These are phyloP conservation scores for Periplaneta americana DNA, from an alignment of 1,140 invertebrate species.

Conservation along the genomic window DNA sequence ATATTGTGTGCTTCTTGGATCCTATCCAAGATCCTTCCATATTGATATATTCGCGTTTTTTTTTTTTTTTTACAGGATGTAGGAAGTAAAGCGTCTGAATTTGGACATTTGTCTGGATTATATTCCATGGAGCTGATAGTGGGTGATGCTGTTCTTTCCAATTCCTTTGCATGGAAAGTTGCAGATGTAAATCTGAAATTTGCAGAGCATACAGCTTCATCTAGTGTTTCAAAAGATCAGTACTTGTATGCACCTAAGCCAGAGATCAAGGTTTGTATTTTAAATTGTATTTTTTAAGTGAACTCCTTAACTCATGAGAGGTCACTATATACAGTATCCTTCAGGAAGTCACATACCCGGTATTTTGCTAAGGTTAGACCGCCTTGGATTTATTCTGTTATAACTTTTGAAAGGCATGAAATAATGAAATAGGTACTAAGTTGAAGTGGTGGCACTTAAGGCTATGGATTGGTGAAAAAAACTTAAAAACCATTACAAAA, in stretches of 20 bases:
- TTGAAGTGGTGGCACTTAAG: no score
- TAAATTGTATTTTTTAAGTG: background rate
- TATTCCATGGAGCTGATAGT: conserved; percentile 83
- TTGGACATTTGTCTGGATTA: conserved; percentile 67
- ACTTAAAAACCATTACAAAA: no score
- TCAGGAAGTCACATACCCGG: no score
- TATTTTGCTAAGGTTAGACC: no score
- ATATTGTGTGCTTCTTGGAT: no score
- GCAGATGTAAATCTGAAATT: conserved; percentile 73
- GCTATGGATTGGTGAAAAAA: no score
- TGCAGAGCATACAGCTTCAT: conserved; percentile 34
- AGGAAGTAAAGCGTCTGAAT: conserved; percentile 70
- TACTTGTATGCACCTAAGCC: conserved; percentile 58
- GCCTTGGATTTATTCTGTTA: no score
- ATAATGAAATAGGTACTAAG: no score
- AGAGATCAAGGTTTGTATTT: conserved; percentile 66
- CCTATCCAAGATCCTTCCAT: background rate
- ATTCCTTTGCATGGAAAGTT: conserved; percentile 83
- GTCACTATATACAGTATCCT: background rate
- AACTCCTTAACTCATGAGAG: no score
- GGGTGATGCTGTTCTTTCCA: conserved; percentile 85
- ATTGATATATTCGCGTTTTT: background rate
- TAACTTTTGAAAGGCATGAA: no score
- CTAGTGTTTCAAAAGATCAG: conserved; percentile 31
- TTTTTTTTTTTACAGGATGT: conserved; percentile 60